Base-by-base conservation (phyloP, 1,140 invertebrate species). In the Steinernema khuongi region DNA sequence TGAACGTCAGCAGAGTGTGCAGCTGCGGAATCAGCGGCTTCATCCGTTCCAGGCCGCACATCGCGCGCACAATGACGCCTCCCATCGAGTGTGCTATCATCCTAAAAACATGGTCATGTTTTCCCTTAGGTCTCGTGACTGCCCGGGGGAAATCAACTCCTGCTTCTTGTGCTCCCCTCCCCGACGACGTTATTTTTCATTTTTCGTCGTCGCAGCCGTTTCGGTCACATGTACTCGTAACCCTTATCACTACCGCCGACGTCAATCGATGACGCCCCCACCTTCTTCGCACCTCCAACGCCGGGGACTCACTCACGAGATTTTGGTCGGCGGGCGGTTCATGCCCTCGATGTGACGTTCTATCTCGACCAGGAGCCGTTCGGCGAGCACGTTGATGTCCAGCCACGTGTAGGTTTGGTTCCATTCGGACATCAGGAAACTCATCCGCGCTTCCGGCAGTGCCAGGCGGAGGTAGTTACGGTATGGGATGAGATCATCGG, bases 51-150 rank as follows among this genome's bases (percentile, higher is more conserved):
- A 14, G 67, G 32, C 2, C 75, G 69, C 19, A 77, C 29, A 22
- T 74, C 73, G 41, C 60, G n/a, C 76, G 43, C 11, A 77, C 76
- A 22, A 77, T 73, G 1, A 77, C 68, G 31, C 76, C 76, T n/a
- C 76, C 76, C n/a, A 77, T 70, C 0, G 76, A 77, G 68, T 77
- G 76, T 4, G 76, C 76, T 26, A 77, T 73, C 70, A 77, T 71
- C 31, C 74, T 76, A 66, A 68, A 75, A 68, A n/a, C 0, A 1
- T 4, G 11, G 26, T 60, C 14, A 17, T 22, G 11, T 60, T 14
- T n/a, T 60, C 26, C 26, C 22, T 60, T 22, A 22, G 50, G 7
- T 60, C 7, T 60, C 2, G 7, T 60, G 50, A 41, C 36, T 11
- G 36, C 36, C 36, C 36, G 7, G 36, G 36, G 36, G 36, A 41